Base-by-base conservation (phyloP, 1,140 invertebrate species). In the Achatina immaculata region DNA sequence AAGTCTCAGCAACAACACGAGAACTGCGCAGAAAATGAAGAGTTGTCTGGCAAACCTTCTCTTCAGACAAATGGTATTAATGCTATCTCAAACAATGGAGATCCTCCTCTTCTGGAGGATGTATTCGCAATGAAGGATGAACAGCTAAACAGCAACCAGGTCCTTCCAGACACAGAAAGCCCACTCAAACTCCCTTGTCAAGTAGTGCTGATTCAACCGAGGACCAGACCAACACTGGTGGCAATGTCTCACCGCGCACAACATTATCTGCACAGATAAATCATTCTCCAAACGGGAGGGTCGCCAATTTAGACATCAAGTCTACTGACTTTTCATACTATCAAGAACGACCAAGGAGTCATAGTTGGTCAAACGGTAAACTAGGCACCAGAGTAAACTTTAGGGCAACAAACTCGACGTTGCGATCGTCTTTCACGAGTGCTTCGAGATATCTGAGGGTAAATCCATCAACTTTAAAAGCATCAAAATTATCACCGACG, bases 331-430 rank as follows among this genome's bases (percentile, higher is more conserved):
- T n/a, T 43, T 38, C 28, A 19, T 24, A 45, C n/a, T 34, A 36
- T 3, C n/a, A n/a, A n/a, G 7, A 21, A 7, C 58, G 76, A 24
- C 58, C 42, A 21, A 36, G 62, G n/a, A 78, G 62, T 36, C 40
- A 45, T 6, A 78, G 76, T 43, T 78, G 76, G 76, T 68, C 76
- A 0, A 78, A 68, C 38, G 48, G 76, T 19, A 78, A 48, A 55
- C 16, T 66, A 4, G 40, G 31, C 9, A 36, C 65, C 1, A 40
- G 3, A 62, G 58, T 31, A 6, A 31, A 31, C 21, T 16, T 31
- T 28, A 62, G 28, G 31, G 58, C 7, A 31, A 31, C n/a, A 6
- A 62, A 16, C 16, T 16, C 58, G 6, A 4, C 58, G 16, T 34
- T 62, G 4, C 2, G 65, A 48, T 14, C 74, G 2, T 76, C 74